Evolutionary conservation across 2,113 vertebrate species (phyloP).

Genomic region (Taurulus bubalis): DNA sequence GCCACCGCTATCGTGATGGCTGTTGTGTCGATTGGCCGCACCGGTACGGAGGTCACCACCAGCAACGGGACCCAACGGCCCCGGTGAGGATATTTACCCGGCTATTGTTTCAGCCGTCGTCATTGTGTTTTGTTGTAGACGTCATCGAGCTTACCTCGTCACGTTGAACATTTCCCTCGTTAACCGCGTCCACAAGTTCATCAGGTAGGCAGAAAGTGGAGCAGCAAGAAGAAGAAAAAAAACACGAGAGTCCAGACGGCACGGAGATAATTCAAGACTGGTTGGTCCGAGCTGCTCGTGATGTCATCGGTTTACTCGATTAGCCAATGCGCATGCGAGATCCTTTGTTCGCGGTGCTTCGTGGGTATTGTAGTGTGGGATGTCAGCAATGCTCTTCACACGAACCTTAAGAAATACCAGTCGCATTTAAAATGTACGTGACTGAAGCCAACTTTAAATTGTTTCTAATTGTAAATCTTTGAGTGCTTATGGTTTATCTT

Average conservation of each 20-base stretch:
- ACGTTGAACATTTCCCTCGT: constrained; percentile 34
- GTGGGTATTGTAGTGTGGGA: constrained; percentile 49
- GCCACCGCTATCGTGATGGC: background rate
- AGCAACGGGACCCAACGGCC: constrained; percentile 16
- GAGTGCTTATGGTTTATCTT: background rate
- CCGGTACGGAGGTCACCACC: constrained; percentile 63
- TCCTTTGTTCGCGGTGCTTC: background rate
- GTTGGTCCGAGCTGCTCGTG: constrained; percentile 61
- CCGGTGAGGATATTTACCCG: constrained; percentile 18
- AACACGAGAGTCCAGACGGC: background rate
- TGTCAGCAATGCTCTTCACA: background rate
- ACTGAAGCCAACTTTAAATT: too few relatives aligned
- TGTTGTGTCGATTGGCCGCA: constrained; percentile 32
- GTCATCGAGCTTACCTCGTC: constrained; percentile 59
- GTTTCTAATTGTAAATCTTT: background rate
- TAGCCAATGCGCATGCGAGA: constrained; percentile 60
- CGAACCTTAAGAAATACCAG: background rate
- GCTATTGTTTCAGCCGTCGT: background rate
- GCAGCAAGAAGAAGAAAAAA: background rate
- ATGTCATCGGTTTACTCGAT: constrained; percentile 56
- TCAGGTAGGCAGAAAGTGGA: constrained; percentile 8
- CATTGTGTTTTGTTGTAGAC: background rate
- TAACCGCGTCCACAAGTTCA: constrained; percentile 27
- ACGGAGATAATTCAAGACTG: constrained; percentile 52
- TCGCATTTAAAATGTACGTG: background rate